phyloP scores from a whole-genome alignment of 2,888 invertebrate genomes.

The Gastracanthus pulcherrimus region DNA sequence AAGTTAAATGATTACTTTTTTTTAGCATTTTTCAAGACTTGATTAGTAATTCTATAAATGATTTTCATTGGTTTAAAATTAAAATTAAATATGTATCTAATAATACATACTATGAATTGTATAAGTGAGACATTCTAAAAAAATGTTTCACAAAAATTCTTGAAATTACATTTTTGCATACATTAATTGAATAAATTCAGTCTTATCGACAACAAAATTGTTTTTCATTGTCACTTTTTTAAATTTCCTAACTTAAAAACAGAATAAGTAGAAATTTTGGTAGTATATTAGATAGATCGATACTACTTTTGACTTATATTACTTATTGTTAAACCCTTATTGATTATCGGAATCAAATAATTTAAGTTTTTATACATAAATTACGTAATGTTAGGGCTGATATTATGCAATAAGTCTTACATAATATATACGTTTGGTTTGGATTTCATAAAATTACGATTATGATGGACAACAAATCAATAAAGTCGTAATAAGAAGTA shows the following conservation, averaged over 20 bases:
- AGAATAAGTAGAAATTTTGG: no score
- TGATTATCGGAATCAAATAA: no score
- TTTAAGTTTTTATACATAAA: neutral
- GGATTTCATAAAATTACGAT: no score
- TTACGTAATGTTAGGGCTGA: neutral
- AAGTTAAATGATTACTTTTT: no score
- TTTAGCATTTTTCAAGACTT: constrained; percentile 10
- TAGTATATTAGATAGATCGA: no score
- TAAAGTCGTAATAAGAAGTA: no score
- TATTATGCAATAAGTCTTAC: neutral
- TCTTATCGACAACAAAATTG: constrained; percentile 34
- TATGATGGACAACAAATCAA: no score
- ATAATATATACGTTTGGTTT: no score
- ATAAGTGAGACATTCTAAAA: constrained; percentile 36
- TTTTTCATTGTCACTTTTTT: neutral
- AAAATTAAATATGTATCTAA: constrained; percentile 27
- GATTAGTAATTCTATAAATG: neutral
- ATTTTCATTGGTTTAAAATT: constrained; percentile 16
- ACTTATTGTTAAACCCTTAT: no score
- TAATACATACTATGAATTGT: constrained; percentile 25
- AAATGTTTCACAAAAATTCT: constrained; percentile 36
- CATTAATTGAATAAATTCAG: constrained; percentile 51
- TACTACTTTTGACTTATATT: no score
- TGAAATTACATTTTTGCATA: constrained; percentile 45
- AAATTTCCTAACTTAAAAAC: no score